Conservation (phyloP, 2,113 vertebrate species). For the Pterocles burchelli region DNA sequence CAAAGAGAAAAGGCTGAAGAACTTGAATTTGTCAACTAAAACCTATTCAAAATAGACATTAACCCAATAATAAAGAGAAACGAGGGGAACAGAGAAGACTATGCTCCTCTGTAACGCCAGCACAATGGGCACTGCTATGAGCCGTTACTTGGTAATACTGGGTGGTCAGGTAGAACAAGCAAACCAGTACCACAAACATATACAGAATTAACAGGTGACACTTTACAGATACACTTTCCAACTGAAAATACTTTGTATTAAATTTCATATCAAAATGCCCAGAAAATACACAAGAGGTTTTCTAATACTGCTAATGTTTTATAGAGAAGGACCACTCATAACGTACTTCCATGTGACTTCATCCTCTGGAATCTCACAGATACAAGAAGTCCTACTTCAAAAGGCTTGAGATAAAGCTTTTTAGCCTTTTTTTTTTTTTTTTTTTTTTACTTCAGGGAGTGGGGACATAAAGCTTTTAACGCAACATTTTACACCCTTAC, state of each 20-base stretch:
- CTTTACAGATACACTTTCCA: neutral
- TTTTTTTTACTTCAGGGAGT: neutral
- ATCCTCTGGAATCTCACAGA: neutral
- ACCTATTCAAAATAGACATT: constrained; percentile 11
- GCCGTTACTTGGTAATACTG: neutral
- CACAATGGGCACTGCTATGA: neutral
- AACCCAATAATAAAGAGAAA: constrained; percentile 18
- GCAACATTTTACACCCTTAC: neutral
- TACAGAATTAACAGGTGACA: neutral
- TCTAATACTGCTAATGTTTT: neutral
- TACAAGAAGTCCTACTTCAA: neutral
- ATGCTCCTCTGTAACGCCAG: neutral
- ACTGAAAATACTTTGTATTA: neutral
- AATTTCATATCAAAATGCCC: neutral
- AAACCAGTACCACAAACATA: neutral
- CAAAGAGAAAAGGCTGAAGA: neutral
- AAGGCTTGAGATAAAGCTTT: neutral
- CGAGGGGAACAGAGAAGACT: neutral
- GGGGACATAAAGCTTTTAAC: neutral
- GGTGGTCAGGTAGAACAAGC: neutral
- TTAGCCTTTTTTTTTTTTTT: neutral
- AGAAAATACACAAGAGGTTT: neutral
- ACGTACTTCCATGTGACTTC: neutral
- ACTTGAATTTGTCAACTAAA: constrained; percentile 29
- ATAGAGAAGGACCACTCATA: neutral